Evolutionary conservation across 2,113 vertebrate genomes (phyloP).

Genomic region (Callorhinus ursinus): DNA sequence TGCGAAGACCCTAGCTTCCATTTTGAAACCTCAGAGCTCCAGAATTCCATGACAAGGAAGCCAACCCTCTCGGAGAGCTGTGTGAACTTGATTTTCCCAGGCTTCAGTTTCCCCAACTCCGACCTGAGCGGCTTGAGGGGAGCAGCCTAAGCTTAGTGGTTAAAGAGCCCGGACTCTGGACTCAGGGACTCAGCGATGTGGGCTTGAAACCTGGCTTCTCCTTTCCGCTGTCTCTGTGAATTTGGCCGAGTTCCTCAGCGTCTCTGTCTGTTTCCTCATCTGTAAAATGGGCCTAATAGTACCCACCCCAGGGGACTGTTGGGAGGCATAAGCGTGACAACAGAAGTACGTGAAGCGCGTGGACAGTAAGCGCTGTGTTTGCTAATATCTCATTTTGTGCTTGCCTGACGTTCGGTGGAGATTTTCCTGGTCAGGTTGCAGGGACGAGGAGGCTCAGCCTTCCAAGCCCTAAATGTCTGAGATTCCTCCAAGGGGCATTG

Average conservation of each 20-base stretch:
- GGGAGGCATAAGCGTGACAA: not conserved
- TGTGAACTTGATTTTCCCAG: not conserved
- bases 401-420: not conserved
- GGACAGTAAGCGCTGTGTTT: too few species aligned
- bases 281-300: not conserved
- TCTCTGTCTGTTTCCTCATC: not conserved
- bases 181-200: not conserved
- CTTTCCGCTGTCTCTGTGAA: not conserved
- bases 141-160: too few species aligned
- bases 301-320: not conserved
- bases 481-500: fast-evolving
- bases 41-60: not conserved
- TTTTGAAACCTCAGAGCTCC: not conserved
- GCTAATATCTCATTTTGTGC: not conserved
- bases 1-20: not conserved
- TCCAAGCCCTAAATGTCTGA: not conserved
- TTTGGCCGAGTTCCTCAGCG: not conserved
- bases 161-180: not conserved
- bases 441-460: not conserved
- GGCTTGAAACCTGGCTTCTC: not conserved
- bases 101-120: not conserved
- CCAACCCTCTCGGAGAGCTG: not conserved
- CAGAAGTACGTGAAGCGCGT: not conserved
- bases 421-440: not conserved
- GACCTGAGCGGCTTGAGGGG: not conserved